phyloP scores from a whole-genome alignment of 2,888 invertebrate species.

The Zelleria hepariella region DNA sequence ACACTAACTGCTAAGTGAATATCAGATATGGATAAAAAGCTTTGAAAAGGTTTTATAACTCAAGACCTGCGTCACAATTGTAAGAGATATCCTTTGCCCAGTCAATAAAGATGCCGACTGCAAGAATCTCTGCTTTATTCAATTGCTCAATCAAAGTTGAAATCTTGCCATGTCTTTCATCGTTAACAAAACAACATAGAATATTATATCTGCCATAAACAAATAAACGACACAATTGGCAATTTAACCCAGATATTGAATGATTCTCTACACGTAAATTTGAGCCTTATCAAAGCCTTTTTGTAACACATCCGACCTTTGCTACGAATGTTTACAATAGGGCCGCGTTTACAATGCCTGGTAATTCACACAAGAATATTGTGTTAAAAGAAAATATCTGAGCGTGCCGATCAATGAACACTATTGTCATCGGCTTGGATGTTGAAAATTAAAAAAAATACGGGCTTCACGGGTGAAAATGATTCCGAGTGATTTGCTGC shows the following conservation, averaged over 20 bases:
- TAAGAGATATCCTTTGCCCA: not conserved
- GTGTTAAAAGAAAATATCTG: constrained; percentile 14
- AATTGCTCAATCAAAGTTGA: not conserved
- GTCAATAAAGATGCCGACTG: not conserved
- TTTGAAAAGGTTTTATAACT: too few species aligned
- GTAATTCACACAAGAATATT: constrained; percentile 3
- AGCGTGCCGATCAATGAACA: constrained; percentile 17
- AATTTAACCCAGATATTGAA: not conserved
- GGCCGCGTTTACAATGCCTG: constrained; percentile 16
- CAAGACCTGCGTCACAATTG: too few species aligned
- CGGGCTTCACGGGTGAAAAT: too few species aligned
- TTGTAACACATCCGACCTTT: constrained; percentile 19
- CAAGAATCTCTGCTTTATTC: not conserved
- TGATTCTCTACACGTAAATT: not conserved
- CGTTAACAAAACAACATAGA: not conserved
- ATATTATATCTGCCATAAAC: not conserved
- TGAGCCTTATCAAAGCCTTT: not conserved
- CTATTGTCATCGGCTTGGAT: constrained; percentile 13
- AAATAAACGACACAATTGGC: not conserved
- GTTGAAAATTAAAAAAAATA: constrained; percentile 1
- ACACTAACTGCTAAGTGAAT: too few species aligned
- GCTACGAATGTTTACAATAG: constrained; percentile 20
- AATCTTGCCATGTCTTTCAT: not conserved
- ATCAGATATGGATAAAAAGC: too few species aligned
- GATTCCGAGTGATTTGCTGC: too few species aligned